These are phyloP conservation scores for Deilephila porcellus DNA, from an alignment of 2,888 invertebrate species.

Conservation along the genomic window DNA sequence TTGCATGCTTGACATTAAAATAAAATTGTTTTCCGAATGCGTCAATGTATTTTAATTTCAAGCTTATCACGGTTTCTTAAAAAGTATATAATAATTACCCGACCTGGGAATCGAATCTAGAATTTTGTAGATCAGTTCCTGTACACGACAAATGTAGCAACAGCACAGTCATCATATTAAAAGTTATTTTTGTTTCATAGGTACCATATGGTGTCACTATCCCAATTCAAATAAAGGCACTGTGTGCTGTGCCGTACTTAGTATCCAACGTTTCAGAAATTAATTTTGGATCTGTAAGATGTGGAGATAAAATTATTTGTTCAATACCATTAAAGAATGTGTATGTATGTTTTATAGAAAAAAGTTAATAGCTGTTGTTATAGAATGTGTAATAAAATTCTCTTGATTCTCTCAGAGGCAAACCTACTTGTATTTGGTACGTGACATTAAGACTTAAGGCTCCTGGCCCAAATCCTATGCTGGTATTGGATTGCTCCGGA, in stretches of 20 bases:
- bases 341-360: conserved; percentile 65
- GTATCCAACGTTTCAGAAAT: conserved; percentile 69
- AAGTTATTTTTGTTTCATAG: conserved; percentile 52
- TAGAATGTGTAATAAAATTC: neutral
- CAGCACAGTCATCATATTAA: neutral
- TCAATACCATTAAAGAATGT: conserved; percentile 83
- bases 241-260: conserved; percentile 85
- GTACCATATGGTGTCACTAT: conserved; percentile 85
- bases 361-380: neutral
- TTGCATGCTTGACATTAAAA: too few species aligned
- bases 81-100: too few species aligned
- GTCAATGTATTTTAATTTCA: too few species aligned
- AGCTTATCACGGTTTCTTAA: too few species aligned
- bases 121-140: too few species aligned
- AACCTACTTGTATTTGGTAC: conserved; percentile 84
- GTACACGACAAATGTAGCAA: too few species aligned
- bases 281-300: conserved; percentile 84
- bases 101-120: too few species aligned
- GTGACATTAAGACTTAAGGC: conserved; percentile 69
- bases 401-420: conserved; percentile 72
- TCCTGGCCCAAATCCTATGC: conserved; percentile 63
- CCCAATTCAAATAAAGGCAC: conserved; percentile 82
- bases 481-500: conserved; percentile 71
- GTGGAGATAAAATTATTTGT: conserved; percentile 84
- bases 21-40: too few species aligned